These are phyloP conservation scores for Drosophila infuscata DNA, from an alignment of 2,888 invertebrate species.

Conservation along the genomic window DNA sequence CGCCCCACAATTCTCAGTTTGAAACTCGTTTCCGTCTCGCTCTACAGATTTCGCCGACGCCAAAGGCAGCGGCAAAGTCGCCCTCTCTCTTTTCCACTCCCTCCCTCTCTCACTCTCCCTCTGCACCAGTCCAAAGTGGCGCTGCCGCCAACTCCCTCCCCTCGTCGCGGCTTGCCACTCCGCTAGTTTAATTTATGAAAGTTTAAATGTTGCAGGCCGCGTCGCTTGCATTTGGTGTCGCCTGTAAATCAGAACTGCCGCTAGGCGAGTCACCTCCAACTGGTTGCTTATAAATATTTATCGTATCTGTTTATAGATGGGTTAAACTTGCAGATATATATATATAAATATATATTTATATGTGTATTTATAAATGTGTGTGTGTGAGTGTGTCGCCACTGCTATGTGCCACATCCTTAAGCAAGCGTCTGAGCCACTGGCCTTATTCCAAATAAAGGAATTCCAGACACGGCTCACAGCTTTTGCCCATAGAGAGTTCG, in stretches of 20 bases:
- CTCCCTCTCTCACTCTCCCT: slow-evolving; percentile 19
- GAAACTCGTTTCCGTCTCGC: slow-evolving; percentile 67
- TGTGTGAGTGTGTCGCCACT: neutral
- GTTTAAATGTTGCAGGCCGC: slow-evolving; percentile 68
- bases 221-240: slow-evolving; percentile 69
- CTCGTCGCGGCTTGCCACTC: neutral
- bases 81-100: slow-evolving; percentile 26
- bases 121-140: slow-evolving; percentile 28
- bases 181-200: slow-evolving; percentile 71
- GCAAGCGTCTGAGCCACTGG: slow-evolving; percentile 66
- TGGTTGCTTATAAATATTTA: slow-evolving; percentile 76
- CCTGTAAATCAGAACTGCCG: slow-evolving; percentile 74
- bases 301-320: slow-evolving; percentile 59
- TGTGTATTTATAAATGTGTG: slow-evolving; percentile 17
- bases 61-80: slow-evolving; percentile 33
- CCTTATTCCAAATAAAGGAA: slow-evolving; percentile 70
- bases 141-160: neutral
- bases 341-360: neutral
- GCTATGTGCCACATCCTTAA: slow-evolving; percentile 67
- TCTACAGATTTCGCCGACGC: slow-evolving; percentile 65
- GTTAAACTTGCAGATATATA: slow-evolving; percentile 25
- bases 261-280: slow-evolving; percentile 64
- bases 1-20: neutral
- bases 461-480: slow-evolving; percentile 51
- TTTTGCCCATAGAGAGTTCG: slow-evolving; percentile 60